A percentile compares a stretch with the other conserved stretches of the same genome.
Evolutionary conservation across 2,888 invertebrate genomes (phyloP).

Genomic region (Tenthredo amoena): DNA sequence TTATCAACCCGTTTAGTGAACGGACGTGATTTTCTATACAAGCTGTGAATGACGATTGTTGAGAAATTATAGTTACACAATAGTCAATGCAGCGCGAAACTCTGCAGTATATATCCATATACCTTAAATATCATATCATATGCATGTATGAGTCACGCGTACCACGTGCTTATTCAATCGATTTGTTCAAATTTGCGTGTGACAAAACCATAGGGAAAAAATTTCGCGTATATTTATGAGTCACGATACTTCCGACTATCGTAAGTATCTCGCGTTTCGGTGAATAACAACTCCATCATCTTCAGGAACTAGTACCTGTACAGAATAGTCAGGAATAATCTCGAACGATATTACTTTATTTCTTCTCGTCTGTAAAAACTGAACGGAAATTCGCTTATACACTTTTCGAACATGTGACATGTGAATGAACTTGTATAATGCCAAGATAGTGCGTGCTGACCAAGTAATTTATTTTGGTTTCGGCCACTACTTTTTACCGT

Average conservation of each 20-base stretch:
- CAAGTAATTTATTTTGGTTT: not conserved
- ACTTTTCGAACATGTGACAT: not conserved
- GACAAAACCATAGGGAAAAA: not conserved
- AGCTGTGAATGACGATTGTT: slow-evolving; percentile 1
- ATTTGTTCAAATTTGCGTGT: slow-evolving; percentile 16
- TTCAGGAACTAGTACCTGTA: not conserved
- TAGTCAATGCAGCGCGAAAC: not conserved
- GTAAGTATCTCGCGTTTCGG: not conserved
- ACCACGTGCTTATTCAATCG: slow-evolving; percentile 8
- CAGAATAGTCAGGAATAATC: not conserved
- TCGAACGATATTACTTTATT: not conserved
- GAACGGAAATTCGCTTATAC: not conserved
- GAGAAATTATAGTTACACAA: not conserved
- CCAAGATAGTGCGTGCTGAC: not conserved
- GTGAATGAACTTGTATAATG: not conserved
- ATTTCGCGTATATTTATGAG: slow-evolving; percentile 3
- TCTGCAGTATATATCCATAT: not conserved
- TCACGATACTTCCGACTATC: not conserved
- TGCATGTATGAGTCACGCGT: not conserved
- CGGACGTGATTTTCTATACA: not conserved
- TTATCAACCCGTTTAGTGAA: slow-evolving; percentile 5
- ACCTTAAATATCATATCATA: not conserved
- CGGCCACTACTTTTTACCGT: not conserved
- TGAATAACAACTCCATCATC: slow-evolving; percentile 5
- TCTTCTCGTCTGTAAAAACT: not conserved